These are phyloP conservation scores for Pangasius larnaudii DNA, from an alignment of 2,797 vertebrate species.

Conservation along the genomic window DNA sequence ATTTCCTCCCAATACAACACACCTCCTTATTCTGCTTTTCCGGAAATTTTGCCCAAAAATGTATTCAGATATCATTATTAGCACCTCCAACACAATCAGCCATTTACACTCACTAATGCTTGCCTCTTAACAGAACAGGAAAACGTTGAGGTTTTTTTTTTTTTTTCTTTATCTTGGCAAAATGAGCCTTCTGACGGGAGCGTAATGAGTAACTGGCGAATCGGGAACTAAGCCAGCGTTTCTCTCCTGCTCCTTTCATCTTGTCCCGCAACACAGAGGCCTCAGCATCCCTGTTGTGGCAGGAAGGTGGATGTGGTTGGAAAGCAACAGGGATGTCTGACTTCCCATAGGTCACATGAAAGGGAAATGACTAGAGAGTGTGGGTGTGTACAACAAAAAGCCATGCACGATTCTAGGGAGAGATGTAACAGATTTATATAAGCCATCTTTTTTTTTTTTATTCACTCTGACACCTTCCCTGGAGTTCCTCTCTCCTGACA, in stretches of 20 bases:
- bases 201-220: conserved; percentile 75
- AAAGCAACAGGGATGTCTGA: conserved; percentile 65
- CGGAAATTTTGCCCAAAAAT: conserved; percentile 32
- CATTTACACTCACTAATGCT: conserved; percentile 33
- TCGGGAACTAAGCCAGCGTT: conserved; percentile 66
- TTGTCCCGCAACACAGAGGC: conserved; percentile 66
- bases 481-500: not conserved
- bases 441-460: not conserved
- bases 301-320: conserved; percentile 70
- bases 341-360: conserved; percentile 68
- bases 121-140: conserved; percentile 56
- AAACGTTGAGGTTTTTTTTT: conserved; percentile 46
- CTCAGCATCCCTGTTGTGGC: conserved; percentile 53
- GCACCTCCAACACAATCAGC: conserved; percentile 23
- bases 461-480: not conserved
- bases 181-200: conserved; percentile 69
- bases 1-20: conserved; percentile 45
- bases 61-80: conserved; percentile 39
- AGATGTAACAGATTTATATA: not conserved
- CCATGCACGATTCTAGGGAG: not conserved
- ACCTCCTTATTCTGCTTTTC: conserved; percentile 19
- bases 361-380: conserved; percentile 40
- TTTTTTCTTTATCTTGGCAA: conserved; percentile 65
- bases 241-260: conserved; percentile 67
- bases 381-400: conserved; percentile 28